Base-by-base conservation (phyloP, 1,140 invertebrate species). In the Musca domestica region DNA sequence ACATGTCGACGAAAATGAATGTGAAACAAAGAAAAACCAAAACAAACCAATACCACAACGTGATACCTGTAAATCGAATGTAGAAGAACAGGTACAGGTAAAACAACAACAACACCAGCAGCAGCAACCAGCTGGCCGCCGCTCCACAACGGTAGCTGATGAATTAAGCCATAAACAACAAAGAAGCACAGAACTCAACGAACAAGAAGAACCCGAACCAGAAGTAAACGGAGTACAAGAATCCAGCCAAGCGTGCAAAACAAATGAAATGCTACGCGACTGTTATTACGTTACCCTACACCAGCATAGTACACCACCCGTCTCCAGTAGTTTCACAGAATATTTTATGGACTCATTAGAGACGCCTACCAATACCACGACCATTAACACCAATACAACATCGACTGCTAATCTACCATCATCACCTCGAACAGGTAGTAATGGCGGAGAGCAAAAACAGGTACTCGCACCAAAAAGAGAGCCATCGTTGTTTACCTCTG, bases 1-100 rank as follows among this genome's bases (percentile, higher is more conserved):
- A 41, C 20, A 49, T 51, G 27, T 20, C 22, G 64, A 66, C 27
- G 48, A 66, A 52, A 66, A 15, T 49, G 30, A 22, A 30, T 66
- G 64, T 52, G 64, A 66, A 66, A 34, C 34, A n/a, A 52, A 51
- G 23, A 30, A 23, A 66, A 66, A 66, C 27, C 64, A 66, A 49
- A 66, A 66, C 48, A 52, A 66, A 66, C 25, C 22, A 15, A 66
- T 19, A 52, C 22, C 49, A 41, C 34, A 66, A 51, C 64, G 27
- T 49, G n/a, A 48, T 48, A 23, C 46, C 34, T 41, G 34, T 41
- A 41, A 41, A 49, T n/a, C 17, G n/a, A 64, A 27, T 41, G 22
- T 10, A 64, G 27, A 27, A 46, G 27, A 27, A 46, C 27, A 46
- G 30, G 27, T 34, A 19, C 17, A 19, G 48, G 20, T 51, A 10